These are phyloP conservation scores for Drosophila fungiperda DNA, from an alignment of 2,888 invertebrate species.

Conservation along the genomic window DNA sequence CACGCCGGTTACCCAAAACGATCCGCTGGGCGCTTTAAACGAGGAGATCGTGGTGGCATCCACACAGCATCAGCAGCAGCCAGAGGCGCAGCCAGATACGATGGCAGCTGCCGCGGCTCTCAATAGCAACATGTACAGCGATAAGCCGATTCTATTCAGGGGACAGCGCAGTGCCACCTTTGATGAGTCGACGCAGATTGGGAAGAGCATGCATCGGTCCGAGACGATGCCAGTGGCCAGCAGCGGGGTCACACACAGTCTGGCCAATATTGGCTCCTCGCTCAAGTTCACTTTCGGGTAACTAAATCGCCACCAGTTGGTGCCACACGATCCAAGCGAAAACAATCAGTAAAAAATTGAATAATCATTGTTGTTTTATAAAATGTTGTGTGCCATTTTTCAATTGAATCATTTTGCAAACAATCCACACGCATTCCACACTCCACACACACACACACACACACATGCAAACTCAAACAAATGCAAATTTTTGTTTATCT, in stretches of 20 bases:
- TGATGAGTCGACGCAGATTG: constrained; percentile 86
- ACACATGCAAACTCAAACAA: constrained; percentile 6
- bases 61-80: constrained; percentile 12
- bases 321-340: constrained; percentile 6
- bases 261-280: constrained; percentile 92
- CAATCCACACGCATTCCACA: constrained; percentile 31
- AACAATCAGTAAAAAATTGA: not conserved
- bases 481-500: constrained; percentile 8
- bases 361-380: constrained; percentile 17
- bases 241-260: constrained; percentile 88
- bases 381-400: constrained; percentile 30
- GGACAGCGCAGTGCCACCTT: constrained; percentile 87
- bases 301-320: constrained; percentile 68
- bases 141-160: constrained; percentile 90
- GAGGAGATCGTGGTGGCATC: constrained; percentile 79
- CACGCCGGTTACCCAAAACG: constrained; percentile 95
- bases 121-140: constrained; percentile 86
- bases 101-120: constrained; percentile 51
- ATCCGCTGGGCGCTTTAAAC: constrained; percentile 94
- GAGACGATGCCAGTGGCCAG: constrained; percentile 91
- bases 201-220: constrained; percentile 88
- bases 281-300: constrained; percentile 95
- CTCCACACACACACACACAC: constrained; percentile 7
- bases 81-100: constrained; percentile 11
- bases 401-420: constrained; percentile 27